Percentiles rank a stretch among this genome's conserved stretches.
phyloP scores from a whole-genome alignment of 1,140 invertebrate genomes.

The Nephotettix cincticeps region DNA sequence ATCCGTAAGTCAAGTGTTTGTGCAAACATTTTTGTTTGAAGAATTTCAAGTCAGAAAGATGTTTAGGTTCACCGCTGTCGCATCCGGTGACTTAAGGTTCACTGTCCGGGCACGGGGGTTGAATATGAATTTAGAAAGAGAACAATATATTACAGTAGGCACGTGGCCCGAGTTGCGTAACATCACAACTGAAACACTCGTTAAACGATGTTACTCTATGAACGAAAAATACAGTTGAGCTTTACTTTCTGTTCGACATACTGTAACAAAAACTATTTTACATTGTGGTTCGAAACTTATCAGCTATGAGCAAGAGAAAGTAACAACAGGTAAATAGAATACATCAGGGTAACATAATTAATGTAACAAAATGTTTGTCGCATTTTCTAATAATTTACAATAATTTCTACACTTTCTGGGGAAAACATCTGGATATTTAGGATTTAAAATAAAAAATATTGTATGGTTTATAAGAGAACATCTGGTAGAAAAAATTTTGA shows the following conservation, averaged over 20 bases:
- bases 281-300: neutral
- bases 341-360: conserved; percentile 16
- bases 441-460: no score
- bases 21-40: no score
- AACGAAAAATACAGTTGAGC: conserved; percentile 14
- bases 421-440: no score
- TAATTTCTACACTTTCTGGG: no score
- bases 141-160: conserved; percentile 7
- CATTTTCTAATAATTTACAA: conserved; percentile 17
- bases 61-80: no score
- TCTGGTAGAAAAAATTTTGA: no score
- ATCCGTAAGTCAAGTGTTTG: no score
- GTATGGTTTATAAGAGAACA: no score
- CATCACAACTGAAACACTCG: conserved; percentile 11
- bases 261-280: conserved; percentile 1
- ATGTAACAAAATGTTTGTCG: conserved; percentile 2
- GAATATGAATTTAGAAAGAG: conserved; percentile 18
- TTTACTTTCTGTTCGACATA: neutral
- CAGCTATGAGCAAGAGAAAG: neutral
- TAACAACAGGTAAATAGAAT: conserved; percentile 15
- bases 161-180: neutral
- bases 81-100: no score
- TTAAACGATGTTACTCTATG: neutral
- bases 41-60: no score
- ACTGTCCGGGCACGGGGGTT: neutral